Evolutionary conservation across 2,113 vertebrate genomes (phyloP), one percentile per base, ranked within the genome.

Genomic region (Ardeotis arabs): DNA sequence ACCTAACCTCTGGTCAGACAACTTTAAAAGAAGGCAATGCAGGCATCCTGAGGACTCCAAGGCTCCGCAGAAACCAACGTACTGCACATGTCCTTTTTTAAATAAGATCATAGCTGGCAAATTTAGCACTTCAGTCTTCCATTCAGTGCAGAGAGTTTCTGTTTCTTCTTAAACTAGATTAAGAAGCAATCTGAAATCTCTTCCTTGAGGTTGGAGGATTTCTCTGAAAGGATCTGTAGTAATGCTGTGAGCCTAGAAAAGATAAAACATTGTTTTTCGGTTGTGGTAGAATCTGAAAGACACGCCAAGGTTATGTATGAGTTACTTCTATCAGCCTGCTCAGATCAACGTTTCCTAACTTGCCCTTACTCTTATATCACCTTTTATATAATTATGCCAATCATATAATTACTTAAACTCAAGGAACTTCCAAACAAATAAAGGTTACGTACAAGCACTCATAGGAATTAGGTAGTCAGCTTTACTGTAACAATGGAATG

Each of bases 101-200:
- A 69, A 88, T 80, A 50, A 77, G 78, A 82, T 17, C 31, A 17
- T 15, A 76, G 60, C 56, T 10, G 17, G 28, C 47, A 67, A 63
- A 60, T 52, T 18, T 23, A 85, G 56, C 3, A 4, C 29, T 81
- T 62, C 31, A 29, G 15, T 44, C 17, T 69, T 56, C 64, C 70
- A 35, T 14, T 62, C 56, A 39, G 29, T 8, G 53, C 41, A 69
- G 14, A 19, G 12, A 3, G 10, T 59, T 84, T 84, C 50, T 53
- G 9, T 37, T 96, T 89, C 59, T 81, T 82, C 50, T 84, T 45
- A 59, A 17, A 2, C 3, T 14, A 18, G 15, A 16, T 97, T 97
- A 98, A 53, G 97, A 98, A 49, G 93, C 90, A 90, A 98, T 82
- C 62, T 97, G 97, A 95, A 98, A 98, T 97, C 95, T 98, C 84